Base-by-base conservation (phyloP, 2,113 vertebrate genomes). In the Mobula birostris region DNA sequence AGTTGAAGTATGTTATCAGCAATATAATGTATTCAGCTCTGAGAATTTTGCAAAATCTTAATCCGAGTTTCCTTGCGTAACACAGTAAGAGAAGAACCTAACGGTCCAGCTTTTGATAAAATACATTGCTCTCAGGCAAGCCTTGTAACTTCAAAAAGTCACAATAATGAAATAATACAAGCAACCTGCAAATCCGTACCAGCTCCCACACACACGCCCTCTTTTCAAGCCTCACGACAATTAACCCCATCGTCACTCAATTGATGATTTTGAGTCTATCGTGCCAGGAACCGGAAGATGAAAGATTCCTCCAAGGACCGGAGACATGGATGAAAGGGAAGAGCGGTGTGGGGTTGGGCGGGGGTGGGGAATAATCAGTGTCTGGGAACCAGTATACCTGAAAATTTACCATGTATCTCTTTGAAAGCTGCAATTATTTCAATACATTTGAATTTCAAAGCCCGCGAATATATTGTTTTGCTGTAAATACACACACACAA, bases 341-440 rank as follows among this genome's bases (percentile, higher is more conserved):
- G 70, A 5, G 7, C 0, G 2, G 63, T 8, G 63, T 66, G 17
- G 63, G 72, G 19, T 48, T 48, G 70, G 63, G 63, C 0, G 63
- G 63, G 63, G 63, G 7, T 2, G 63, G 72, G 72, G 72, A 21
- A 11, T 19, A 58, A 19, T 85, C 40, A 83, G 12, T 58, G 1
- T 24, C 48, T 29, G 21, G 9, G 5, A 85, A 85, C 7, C 8
- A 1, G 15, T 14, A 66, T 66, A 19, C 14, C 17, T 15, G 15
- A n/a, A 66, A 32, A 90, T 48, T 19, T 5, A 90, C 14, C 85
- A 32, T 29, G n/a, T 17, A 24, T n/a, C 56, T 14, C 36, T 32
- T 90, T 32, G n/a, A 66, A 90, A 90, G 61, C 27, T 88, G 29
- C 58, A 63, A n/a, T n/a, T 29, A 88, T 88, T 88, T 88, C 83